Evolutionary conservation across 2,113 vertebrate genomes (phyloP).

Genomic region (Pelusios castaneus): DNA sequence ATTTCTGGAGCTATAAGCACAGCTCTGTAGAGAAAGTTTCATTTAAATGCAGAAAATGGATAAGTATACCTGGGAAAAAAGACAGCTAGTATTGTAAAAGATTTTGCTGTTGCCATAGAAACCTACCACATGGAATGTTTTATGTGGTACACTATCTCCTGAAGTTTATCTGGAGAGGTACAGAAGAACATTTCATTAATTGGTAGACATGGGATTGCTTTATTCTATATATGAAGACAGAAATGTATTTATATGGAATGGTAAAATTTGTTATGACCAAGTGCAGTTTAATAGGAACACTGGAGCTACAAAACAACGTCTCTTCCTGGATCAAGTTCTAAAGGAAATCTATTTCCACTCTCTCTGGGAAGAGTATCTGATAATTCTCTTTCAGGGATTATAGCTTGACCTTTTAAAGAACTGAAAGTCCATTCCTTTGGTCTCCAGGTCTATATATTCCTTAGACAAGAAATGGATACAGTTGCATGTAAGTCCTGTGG

Average conservation of each 20-base stretch:
- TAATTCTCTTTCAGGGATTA: neutral
- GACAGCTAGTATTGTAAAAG: constrained; percentile 24
- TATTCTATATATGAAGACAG: neutral
- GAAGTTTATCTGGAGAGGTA: neutral
- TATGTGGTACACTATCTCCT: neutral
- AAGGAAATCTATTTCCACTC: neutral
- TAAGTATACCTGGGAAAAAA: constrained; percentile 37
- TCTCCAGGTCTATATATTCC: constrained; percentile 16
- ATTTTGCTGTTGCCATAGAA: constrained; percentile 59
- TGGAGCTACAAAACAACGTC: neutral
- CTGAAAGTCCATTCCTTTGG: constrained; percentile 7
- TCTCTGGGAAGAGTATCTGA: neutral
- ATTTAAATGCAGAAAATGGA: constrained; percentile 15
- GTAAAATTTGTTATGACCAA: neutral
- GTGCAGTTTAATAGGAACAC: neutral
- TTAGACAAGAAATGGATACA: constrained; percentile 8
- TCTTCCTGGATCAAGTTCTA: neutral
- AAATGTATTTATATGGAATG: neutral
- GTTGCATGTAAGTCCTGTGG: neutral
- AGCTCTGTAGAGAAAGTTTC: neutral
- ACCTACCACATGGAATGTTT: neutral
- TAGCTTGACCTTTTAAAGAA: constrained; percentile 22
- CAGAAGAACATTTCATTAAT: neutral
- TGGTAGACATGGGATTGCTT: neutral
- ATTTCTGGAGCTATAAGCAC: neutral